Conservation (phyloP, 37 sponge, comb jelly and placozoan genomes). For the Haliclona indistincta region DNA sequence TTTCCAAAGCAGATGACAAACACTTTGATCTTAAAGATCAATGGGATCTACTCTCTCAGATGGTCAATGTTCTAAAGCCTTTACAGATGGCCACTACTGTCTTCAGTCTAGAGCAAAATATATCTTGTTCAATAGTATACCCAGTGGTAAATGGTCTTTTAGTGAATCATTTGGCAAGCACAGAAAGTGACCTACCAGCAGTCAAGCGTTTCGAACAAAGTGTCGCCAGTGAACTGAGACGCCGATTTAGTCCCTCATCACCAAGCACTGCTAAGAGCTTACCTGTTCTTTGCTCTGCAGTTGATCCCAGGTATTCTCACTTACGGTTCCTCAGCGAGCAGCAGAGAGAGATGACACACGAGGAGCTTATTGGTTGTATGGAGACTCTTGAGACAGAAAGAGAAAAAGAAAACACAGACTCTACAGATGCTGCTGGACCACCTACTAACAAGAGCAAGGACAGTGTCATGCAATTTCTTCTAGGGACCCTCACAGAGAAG, state of each 20-base stretch:
- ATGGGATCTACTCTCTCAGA: constrained; percentile 25
- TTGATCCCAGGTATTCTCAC: constrained; percentile 17
- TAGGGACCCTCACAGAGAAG: not conserved
- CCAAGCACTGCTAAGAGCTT: not conserved
- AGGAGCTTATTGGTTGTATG: too few species aligned
- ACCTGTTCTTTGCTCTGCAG: not conserved
- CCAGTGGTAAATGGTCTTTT: constrained; percentile 40
- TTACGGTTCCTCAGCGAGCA: constrained; percentile 4
- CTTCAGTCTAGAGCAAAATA: constrained; percentile 7
- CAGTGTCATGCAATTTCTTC: not conserved
- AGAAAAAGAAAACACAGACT: not conserved
- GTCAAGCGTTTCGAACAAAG: constrained; percentile 22
- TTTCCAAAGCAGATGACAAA: constrained; percentile 1
- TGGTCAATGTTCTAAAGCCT: constrained; percentile 27
- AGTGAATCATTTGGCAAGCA: constrained; percentile 3
- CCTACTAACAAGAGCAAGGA: constrained; percentile 9
- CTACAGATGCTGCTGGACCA: constrained; percentile 13
- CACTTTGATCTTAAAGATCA: constrained; percentile 34
- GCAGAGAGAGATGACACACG: not conserved
- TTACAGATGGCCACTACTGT: constrained; percentile 37
- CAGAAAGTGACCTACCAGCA: constrained; percentile 17
- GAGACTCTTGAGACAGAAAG: not conserved
- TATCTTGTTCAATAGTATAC: constrained; percentile 25
- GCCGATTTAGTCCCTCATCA: not conserved
- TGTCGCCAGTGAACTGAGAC: constrained; percentile 5